phyloP scores from a whole-genome alignment of 1,140 invertebrate species.

The Drosophila tropicalis region DNA sequence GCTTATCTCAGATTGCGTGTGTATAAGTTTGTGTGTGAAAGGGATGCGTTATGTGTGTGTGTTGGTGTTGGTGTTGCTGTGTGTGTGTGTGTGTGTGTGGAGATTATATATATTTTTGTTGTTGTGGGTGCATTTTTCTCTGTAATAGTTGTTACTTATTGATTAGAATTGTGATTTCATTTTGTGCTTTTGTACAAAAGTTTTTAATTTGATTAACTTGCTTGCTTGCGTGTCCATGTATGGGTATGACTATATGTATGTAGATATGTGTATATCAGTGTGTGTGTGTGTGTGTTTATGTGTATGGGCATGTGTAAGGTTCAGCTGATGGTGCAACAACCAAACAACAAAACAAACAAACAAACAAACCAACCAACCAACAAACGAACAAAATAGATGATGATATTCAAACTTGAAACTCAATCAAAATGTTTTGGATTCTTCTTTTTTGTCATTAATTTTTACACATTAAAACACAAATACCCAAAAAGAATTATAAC shows the following conservation, averaged over 20 bases:
- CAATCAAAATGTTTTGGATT: conserved; percentile 22
- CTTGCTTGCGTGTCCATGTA: conserved; percentile 21
- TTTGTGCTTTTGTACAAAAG: conserved; percentile 11
- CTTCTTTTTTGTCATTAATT: neutral
- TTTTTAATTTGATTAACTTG: neutral
- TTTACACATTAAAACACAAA: conserved; percentile 6
- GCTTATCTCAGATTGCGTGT: conserved; percentile 38
- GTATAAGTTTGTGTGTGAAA: conserved; percentile 23
- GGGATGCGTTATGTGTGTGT: neutral
- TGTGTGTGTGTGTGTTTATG: conserved; percentile 33
- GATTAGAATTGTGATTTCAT: neutral
- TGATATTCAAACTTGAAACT: conserved; percentile 30
- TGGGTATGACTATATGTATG: conserved; percentile 9
- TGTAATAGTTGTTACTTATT: neutral
- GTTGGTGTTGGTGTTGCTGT: neutral
- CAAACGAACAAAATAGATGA: conserved; percentile 20
- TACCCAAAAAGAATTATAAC: conserved; percentile 37
- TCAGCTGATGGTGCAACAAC: conserved; percentile 56
- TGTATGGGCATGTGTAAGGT: conserved; percentile 27
- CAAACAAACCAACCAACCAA: conserved; percentile 47
- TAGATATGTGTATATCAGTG: neutral
- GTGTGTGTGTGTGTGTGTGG: neutral
- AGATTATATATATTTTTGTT: neutral
- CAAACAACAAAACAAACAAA: conserved; percentile 42
- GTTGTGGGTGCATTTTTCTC: neutral